These are phyloP conservation scores for Diplazon laetatorius DNA, from an alignment of 2,888 invertebrate genomes.

Conservation along the genomic window DNA sequence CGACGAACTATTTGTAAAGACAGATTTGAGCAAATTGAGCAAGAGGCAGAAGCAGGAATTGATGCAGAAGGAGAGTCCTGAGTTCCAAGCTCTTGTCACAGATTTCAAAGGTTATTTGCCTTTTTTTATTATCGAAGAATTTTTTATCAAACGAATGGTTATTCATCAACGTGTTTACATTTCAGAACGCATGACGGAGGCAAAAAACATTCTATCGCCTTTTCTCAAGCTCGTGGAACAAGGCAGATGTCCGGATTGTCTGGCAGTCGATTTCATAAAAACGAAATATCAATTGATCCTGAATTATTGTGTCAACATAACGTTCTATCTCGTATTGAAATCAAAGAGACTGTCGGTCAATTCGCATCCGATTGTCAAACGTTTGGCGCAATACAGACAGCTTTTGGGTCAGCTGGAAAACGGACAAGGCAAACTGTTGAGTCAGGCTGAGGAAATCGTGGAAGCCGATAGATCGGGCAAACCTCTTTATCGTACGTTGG, in stretches of 20 bases:
- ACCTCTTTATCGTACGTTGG: constrained; percentile 78
- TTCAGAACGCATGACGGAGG: constrained; percentile 84
- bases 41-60: constrained; percentile 90
- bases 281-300: constrained; percentile 87
- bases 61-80: constrained; percentile 93
- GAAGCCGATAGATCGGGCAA: constrained; percentile 83
- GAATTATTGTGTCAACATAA: constrained; percentile 94
- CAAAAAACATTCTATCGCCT: constrained; percentile 87
- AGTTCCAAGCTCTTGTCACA: constrained; percentile 90
- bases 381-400: constrained; percentile 91
- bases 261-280: constrained; percentile 88
- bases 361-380: constrained; percentile 95
- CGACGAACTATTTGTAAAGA: constrained; percentile 85
- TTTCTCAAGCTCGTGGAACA: constrained; percentile 86
- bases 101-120: constrained; percentile 91
- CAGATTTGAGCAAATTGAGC: constrained; percentile 90
- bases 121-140: too few relatives aligned
- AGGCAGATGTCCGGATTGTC: constrained; percentile 86
- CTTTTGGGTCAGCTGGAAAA: constrained; percentile 89
- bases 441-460: constrained; percentile 87
- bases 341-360: constrained; percentile 88
- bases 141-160: not conserved
- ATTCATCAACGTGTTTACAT: constrained; percentile 52
- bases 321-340: constrained; percentile 93
- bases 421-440: constrained; percentile 87